A percentile compares a stretch with the other conserved stretches of the same genome.
Evolutionary conservation across 1,140 invertebrate species (phyloP).

Genomic region (Pararge aegeria): DNA sequence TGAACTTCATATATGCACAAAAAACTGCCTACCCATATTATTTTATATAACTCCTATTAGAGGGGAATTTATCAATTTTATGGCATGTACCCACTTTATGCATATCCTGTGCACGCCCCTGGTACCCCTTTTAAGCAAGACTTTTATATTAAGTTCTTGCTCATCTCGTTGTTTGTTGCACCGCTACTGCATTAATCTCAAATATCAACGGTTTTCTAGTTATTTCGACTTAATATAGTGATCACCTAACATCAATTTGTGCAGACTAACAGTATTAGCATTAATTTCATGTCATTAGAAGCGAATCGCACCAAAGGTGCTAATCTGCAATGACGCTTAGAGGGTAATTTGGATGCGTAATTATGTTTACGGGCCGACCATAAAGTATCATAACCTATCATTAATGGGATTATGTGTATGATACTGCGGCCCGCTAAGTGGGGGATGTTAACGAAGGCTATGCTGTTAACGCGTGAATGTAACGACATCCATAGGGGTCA

Average conservation of each 20-base stretch:
- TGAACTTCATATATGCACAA: too few species aligned
- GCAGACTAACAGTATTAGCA: not conserved
- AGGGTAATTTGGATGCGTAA: conserved; percentile 11
- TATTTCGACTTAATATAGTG: too few species aligned
- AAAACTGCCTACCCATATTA: too few species aligned
- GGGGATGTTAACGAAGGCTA: conserved; percentile 1
- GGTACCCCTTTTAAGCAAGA: too few species aligned
- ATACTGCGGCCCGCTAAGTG: not conserved
- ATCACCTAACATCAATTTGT: not conserved
- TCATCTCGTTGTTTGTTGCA: too few species aligned
- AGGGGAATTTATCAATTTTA: too few species aligned
- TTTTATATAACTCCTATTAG: too few species aligned
- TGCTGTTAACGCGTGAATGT: not conserved
- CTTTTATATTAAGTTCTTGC: too few species aligned
- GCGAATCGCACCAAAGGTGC: conserved; percentile 3
- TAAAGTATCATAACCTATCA: conserved; percentile 14
- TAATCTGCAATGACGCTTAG: conserved; percentile 9
- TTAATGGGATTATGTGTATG: conserved; percentile 7
- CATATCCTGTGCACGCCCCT: too few species aligned
- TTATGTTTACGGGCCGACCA: conserved; percentile 10
- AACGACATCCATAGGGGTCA: not conserved
- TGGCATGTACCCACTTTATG: too few species aligned
- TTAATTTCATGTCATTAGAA: conserved; percentile 7
- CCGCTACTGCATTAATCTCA: too few species aligned
- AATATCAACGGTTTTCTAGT: too few species aligned